Base-by-base conservation (phyloP, 2,797 vertebrate species). In the Typhlichthys subterraneus region DNA sequence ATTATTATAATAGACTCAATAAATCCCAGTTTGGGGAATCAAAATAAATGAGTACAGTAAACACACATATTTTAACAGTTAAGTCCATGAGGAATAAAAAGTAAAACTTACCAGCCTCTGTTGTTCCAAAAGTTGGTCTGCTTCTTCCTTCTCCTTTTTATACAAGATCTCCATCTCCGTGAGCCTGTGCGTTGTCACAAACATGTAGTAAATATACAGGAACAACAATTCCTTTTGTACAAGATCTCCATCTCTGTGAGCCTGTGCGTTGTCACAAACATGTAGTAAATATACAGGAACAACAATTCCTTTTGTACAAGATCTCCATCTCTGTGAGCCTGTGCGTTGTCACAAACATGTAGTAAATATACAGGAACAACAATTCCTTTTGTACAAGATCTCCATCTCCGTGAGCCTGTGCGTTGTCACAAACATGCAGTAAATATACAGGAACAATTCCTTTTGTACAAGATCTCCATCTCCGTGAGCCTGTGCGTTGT, bases 311-410 rank as follows among this genome's bases (percentile, higher is more conserved):
- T 87, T 98, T 99, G 87, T 99, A 99, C 6, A 99, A 85, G 78
- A 99, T 98, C 87, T 99, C 98, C 98, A 99, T 99, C 85, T 99
- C 98, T 73, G 98, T 98, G 50, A 99, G 94, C 75, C 98, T 99
- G 77, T 5, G 57, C 2, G 51, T 59, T 56, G 19, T 4, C 52
- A 61, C 2, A 15, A 66, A 62, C 61, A 10, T 70, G 23, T 61
- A 62, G 56, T 12, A 10, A 4, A 47, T 45, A 8, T 12, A 1
- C 2, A 33, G 1, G 0, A 4, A 7, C 42, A 9, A 45, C 5
- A 17, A 17, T 23, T 23, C 23, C 23, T 99, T 87, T 98, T 99
- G 87, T 99, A 99, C 6, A 99, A 85, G 79, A 99, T 98, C 87
- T 99, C 98, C 98, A 99, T 99, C 85, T 99, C 98, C 73, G 98